phyloP scores from a whole-genome alignment of 1,140 invertebrate species.

The Drosophila ironensis region DNA sequence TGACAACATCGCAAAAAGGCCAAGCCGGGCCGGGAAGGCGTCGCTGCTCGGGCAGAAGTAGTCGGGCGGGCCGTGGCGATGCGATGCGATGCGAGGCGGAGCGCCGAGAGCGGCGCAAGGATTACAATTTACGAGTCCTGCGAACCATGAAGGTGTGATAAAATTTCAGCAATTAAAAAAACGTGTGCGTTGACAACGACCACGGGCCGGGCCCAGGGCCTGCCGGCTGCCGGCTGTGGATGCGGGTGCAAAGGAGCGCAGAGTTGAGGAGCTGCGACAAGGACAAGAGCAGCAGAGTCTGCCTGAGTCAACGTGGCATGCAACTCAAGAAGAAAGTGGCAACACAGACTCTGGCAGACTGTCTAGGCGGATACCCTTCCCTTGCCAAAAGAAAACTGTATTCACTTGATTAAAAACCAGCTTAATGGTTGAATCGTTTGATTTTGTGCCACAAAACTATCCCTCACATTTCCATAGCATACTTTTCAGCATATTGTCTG shows the following conservation, averaged over 20 bases:
- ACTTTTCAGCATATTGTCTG: neutral
- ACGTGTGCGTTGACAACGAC: constrained; percentile 76
- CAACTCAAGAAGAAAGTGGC: constrained; percentile 57
- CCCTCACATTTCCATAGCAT: neutral
- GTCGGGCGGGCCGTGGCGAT: no score
- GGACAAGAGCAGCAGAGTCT: constrained; percentile 38
- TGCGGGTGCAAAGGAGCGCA: constrained; percentile 9
- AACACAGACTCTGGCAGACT: constrained; percentile 1
- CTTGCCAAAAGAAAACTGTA: neutral
- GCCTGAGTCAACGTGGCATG: constrained; percentile 54
- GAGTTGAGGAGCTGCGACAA: constrained; percentile 25
- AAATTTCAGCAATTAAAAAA: constrained; percentile 81
- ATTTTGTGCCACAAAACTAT: no score
- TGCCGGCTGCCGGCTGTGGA: no score
- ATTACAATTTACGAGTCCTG: constrained; percentile 81
- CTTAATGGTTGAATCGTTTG: no score
- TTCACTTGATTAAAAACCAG: no score
- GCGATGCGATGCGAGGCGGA: no score
- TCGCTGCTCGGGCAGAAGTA: constrained; percentile 30
- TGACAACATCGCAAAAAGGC: constrained; percentile 67
- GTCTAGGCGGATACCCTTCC: neutral
- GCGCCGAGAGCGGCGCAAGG: constrained; percentile 51
- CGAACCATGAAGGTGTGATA: constrained; percentile 80
- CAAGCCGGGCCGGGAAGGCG: constrained; percentile 33
- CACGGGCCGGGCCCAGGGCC: constrained; percentile 3